These are phyloP conservation scores for Buphagus erythrorhynchus DNA, from an alignment of 2,797 vertebrate species.

Conservation along the genomic window DNA sequence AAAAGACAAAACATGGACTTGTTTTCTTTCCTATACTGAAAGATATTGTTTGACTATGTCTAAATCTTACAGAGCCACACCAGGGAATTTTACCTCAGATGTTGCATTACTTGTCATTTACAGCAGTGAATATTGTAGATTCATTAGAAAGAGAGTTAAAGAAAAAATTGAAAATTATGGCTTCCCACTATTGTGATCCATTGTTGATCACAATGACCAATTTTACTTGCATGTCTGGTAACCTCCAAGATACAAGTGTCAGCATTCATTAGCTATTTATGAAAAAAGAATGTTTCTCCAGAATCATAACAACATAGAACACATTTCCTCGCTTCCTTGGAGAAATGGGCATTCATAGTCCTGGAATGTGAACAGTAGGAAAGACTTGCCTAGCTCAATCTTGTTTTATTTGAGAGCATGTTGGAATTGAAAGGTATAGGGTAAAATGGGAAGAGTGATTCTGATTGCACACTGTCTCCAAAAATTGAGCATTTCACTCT, in stretches of 20 bases:
- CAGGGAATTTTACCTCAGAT: not conserved
- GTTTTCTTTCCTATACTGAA: not conserved
- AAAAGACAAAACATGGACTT: not conserved
- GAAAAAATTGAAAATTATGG: not conserved
- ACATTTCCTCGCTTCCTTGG: not conserved
- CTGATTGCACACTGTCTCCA: not conserved
- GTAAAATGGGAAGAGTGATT: not conserved
- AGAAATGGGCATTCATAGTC: not conserved
- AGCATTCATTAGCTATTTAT: not conserved
- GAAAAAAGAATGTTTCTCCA: not conserved
- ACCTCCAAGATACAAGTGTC: not conserved
- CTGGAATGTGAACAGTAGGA: not conserved
- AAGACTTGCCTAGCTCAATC: not conserved
- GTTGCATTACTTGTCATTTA: not conserved
- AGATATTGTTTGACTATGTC: not conserved
- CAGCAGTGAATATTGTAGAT: not conserved
- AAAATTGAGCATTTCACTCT: not conserved
- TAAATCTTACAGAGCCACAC: not conserved
- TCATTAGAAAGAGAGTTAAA: not conserved
- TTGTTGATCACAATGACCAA: not conserved
- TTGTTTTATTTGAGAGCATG: not conserved
- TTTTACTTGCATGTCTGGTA: not conserved
- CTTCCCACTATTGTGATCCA: not conserved
- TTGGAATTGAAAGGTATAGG: not conserved
- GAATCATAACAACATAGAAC: not conserved